phyloP scores from a whole-genome alignment of 2,797 vertebrate species.

The Chaetophractus vellerosus region DNA sequence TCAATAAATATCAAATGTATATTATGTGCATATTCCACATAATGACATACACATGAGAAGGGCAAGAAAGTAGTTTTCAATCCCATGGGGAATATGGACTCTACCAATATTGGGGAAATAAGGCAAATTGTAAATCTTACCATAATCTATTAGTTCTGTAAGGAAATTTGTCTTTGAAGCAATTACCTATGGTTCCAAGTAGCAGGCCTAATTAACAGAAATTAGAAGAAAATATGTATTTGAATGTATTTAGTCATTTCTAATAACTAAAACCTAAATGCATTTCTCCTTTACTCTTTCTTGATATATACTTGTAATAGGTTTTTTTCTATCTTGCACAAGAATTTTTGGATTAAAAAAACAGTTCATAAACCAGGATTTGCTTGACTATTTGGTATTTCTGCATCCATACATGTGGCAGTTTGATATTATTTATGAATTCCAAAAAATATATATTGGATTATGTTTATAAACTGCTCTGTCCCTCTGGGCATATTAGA shows the following conservation, averaged over 20 bases:
- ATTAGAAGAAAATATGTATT: constrained; percentile 1
- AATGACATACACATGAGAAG: not conserved
- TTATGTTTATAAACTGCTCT: too few relatives aligned
- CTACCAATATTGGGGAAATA: not conserved
- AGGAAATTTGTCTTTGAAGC: not conserved
- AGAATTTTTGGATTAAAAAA: not conserved
- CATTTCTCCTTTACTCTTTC: not conserved
- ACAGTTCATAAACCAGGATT: not conserved
- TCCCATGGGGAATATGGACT: not conserved
- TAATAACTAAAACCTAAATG: not conserved
- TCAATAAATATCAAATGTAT: not conserved
- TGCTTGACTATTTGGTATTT: not conserved
- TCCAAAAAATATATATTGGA: too few relatives aligned
- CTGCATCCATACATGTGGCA: not conserved
- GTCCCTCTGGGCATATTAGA: too few relatives aligned
- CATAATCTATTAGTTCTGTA: constrained; percentile 32
- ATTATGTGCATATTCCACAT: not conserved
- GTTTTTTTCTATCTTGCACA: constrained; percentile 19
- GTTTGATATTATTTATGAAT: too few relatives aligned
- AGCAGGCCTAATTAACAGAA: not conserved
- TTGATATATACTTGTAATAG: not conserved
- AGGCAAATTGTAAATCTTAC: not conserved
- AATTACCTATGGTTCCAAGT: not conserved
- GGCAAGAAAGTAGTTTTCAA: not conserved
- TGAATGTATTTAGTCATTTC: not conserved